Conservation (phyloP, 1,140 invertebrate species). For the Phenacoccus solenopsis region DNA sequence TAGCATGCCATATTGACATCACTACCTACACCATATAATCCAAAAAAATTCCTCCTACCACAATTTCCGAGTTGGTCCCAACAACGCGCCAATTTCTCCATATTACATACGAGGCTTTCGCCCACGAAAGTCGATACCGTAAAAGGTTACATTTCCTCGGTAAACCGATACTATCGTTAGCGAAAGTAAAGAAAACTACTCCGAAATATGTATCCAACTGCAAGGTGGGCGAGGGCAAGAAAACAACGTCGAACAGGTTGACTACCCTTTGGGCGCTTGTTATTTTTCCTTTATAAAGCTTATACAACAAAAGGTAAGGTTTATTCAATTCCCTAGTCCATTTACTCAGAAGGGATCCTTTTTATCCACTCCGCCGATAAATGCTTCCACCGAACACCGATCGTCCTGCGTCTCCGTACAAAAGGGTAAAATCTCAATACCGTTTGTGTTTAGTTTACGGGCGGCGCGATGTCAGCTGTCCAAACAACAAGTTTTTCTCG, state of each 20-base stretch:
- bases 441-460: slow-evolving; percentile 12
- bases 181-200: no score
- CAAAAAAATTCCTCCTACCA: no score
- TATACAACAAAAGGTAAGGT: slow-evolving; percentile 15
- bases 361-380: background rate
- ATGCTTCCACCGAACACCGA: background rate
- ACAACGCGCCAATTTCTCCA: no score
- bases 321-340: background rate
- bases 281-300: slow-evolving; percentile 17
- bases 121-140: no score
- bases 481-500: slow-evolving; percentile 16
- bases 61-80: no score
- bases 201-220: no score
- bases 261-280: slow-evolving; percentile 5
- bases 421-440: slow-evolving; percentile 16
- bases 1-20: no score
- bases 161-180: no score
- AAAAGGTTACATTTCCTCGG: no score
- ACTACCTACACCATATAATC: no score
- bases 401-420: background rate
- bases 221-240: no score
- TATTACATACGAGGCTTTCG: no score
- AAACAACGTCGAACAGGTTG: background rate
- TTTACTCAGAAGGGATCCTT: slow-evolving; percentile 7
- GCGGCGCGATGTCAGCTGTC: slow-evolving; percentile 7